A percentile compares a stretch with the other conserved stretches of the same genome.
Evolutionary conservation across 1,140 invertebrate species (phyloP).

Genomic region (Brachionus paranguensis): DNA sequence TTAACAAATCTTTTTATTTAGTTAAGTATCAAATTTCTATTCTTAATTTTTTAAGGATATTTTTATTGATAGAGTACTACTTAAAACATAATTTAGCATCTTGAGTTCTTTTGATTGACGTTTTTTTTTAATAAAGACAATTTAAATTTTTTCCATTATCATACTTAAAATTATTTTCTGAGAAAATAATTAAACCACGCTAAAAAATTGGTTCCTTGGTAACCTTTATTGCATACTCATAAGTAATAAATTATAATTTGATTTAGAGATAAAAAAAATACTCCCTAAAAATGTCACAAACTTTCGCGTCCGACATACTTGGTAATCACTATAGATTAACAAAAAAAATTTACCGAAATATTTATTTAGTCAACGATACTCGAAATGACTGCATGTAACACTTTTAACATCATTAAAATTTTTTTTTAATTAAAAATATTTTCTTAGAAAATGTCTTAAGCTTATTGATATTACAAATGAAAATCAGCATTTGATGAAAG

Average conservation of each 20-base stretch:
- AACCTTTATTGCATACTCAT: background rate
- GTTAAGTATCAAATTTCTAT: too few species aligned
- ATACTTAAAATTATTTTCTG: too few species aligned
- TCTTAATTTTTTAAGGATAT: too few species aligned
- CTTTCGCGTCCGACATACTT: background rate
- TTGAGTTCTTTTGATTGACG: too few species aligned
- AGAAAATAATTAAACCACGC: background rate
- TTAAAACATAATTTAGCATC: too few species aligned
- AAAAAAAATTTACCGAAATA: background rate
- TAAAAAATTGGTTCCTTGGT: background rate
- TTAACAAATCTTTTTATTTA: too few species aligned
- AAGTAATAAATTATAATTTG: background rate
- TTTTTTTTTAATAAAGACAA: too few species aligned
- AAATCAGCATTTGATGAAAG: background rate
- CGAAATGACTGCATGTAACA: background rate
- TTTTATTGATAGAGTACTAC: too few species aligned
- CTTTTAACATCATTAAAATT: background rate
- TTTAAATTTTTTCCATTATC: too few species aligned
- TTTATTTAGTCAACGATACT: background rate
- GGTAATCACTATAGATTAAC: background rate
- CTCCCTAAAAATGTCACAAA: background rate
- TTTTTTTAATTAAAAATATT: background rate
- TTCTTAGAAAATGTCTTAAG: background rate
- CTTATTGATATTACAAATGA: background rate
- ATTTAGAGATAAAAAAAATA: background rate